These are phyloP conservation scores for Chamaea fasciata DNA, from an alignment of 2,113 vertebrate genomes.

Conservation along the genomic window DNA sequence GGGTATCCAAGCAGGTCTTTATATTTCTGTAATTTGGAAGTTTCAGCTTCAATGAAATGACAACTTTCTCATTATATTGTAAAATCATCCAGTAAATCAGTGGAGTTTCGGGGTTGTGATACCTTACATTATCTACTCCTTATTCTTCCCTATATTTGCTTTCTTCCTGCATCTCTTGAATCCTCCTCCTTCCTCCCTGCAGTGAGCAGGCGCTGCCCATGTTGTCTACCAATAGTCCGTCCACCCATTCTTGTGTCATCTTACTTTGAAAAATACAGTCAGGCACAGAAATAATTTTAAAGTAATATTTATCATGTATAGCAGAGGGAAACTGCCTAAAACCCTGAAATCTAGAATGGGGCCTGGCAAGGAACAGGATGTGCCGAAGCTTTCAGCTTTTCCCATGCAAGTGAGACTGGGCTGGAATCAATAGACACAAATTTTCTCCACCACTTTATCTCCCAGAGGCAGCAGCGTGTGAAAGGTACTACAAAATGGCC, in stretches of 20 bases:
- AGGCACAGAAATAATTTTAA: neutral
- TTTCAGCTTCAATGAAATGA: neutral
- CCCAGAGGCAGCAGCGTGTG: neutral
- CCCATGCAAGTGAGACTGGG: too few species aligned
- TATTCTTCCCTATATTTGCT: neutral
- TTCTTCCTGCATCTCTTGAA: neutral
- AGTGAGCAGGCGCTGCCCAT: neutral
- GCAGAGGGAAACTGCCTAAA: neutral
- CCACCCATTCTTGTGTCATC: neutral
- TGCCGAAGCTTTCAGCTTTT: neutral
- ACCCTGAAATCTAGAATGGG: neutral
- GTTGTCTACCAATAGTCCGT: neutral
- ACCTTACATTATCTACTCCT: neutral
- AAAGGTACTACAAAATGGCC: neutral
- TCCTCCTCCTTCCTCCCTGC: neutral
- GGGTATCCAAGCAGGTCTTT: neutral
- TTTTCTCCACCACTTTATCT: neutral
- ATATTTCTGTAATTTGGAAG: neutral
- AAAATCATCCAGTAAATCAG: neutral
- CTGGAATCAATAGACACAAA: neutral
- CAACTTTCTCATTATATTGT: neutral
- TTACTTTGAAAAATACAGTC: neutral
- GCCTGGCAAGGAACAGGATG: too few species aligned
- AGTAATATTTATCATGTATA: neutral
- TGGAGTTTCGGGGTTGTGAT: rapidly evolving